Base-by-base conservation (phyloP, 1,140 invertebrate species). In the Diachasma alloeum region DNA sequence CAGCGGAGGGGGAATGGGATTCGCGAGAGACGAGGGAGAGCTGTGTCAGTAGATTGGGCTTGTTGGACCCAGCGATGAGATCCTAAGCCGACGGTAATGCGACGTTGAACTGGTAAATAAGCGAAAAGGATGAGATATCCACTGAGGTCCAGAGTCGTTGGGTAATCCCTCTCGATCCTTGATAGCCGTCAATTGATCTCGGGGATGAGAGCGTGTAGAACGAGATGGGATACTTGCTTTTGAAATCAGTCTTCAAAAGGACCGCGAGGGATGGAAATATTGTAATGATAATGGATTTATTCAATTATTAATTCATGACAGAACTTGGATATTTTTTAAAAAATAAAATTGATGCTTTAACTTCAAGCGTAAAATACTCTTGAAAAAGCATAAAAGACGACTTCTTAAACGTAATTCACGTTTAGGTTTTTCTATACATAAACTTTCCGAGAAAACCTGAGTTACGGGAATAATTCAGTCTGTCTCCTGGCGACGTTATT, bases 51-150 rank as follows among this genome's bases (percentile, higher is more conserved):
- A 75, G 31, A 9, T 68, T 76, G 63, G 63, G 39, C 80, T 75
- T 81, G 80, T 56, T 76, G 79, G 76, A 74, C 75, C 81, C 78
- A 79, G 67, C 71, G 78, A 79, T 75, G 75, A 79, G 77, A 83
- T 80, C 78, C 75, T 86, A 84, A 86, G 80, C 81, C 81, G 82
- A 86, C 80, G 79, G 80, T 84, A 83, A 84, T 86, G 76, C 81
- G 83, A 83, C 84, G 75, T 83, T 74, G 71, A 80, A 68, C 81
- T 80, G 76, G 82, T 84, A 84, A 84, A 86, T 85, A 83, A 82
- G 78, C 81, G 75, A 77, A 68, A 26, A 63, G 53, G 53, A 59
- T 59, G 24, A 63, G 26, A 63, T 48, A 76, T 76, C 69, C 70
- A 63, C 46, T 46, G 22, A 22, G 46, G 67, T 39, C 24, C 4